These are phyloP conservation scores for Lasioglossum calceatum DNA, from an alignment of 2,888 invertebrate genomes.

Conservation along the genomic window DNA sequence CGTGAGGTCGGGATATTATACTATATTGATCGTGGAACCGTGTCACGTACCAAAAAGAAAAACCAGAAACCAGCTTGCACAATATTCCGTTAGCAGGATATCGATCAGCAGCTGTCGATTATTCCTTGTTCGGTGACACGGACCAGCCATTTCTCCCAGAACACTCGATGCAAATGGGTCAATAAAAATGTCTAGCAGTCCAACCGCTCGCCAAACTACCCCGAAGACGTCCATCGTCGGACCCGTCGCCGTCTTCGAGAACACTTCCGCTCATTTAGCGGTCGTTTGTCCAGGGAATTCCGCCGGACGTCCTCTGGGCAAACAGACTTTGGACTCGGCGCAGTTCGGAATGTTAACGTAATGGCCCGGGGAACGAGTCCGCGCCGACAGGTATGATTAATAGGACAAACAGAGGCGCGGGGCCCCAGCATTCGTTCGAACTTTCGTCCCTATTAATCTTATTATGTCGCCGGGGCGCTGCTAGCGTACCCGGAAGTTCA, in stretches of 20 bases:
- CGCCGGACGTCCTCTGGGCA: background rate
- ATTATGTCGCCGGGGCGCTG: constrained; percentile 23
- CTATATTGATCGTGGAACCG: no score
- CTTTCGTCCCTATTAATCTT: constrained; percentile 46
- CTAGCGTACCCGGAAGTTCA: constrained; percentile 23
- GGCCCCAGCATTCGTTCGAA: constrained; percentile 33
- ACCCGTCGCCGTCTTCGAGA: background rate
- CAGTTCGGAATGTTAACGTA: constrained; percentile 57
- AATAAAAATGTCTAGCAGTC: background rate
- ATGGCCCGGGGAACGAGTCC: constrained; percentile 55
- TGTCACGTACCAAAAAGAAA: background rate
- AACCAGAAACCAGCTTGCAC: background rate
- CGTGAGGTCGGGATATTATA: background rate
- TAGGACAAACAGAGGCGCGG: constrained; percentile 21
- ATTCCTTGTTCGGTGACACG: background rate
- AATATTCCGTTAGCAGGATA: background rate
- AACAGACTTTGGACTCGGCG: constrained; percentile 19
- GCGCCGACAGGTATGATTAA: constrained; percentile 38
- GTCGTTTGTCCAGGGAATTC: constrained; percentile 28
- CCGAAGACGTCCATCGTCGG: background rate
- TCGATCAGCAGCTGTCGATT: background rate
- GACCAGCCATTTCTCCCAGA: background rate
- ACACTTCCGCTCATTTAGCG: constrained; percentile 24
- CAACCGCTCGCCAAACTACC: background rate
- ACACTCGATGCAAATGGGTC: background rate